These are phyloP conservation scores for Tricholauxania praeusta DNA, from an alignment of 2,888 invertebrate genomes.

Conservation along the genomic window DNA sequence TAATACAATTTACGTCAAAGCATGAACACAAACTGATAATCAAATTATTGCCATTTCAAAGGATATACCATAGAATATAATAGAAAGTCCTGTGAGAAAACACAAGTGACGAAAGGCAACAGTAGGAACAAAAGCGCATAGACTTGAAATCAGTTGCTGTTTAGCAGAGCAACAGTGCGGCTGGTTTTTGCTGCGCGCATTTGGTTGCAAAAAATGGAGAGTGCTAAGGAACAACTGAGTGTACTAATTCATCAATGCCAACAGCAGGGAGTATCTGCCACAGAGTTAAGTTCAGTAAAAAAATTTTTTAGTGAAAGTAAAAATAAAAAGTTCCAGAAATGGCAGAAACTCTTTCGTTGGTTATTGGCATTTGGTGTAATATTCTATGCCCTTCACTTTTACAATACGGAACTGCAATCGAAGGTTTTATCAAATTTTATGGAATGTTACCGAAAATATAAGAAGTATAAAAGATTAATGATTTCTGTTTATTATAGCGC, in stretches of 20 bases:
- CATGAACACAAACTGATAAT: slow-evolving; percentile 57
- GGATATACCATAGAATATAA: slow-evolving; percentile 42
- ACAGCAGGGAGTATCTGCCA: slow-evolving; percentile 38
- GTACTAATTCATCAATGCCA: slow-evolving; percentile 49
- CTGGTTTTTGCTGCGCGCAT: slow-evolving; percentile 36
- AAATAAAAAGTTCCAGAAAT: slow-evolving; percentile 13
- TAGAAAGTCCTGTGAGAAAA: neutral
- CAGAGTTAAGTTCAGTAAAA: slow-evolving; percentile 34
- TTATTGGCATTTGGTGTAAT: slow-evolving; percentile 43
- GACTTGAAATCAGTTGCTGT: neutral
- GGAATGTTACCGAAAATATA: neutral
- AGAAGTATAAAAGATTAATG: neutral
- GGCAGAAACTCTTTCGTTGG: neutral
- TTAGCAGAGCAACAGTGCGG: slow-evolving; percentile 9
- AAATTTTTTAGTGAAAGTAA: slow-evolving; percentile 43
- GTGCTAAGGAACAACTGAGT: slow-evolving; percentile 44
- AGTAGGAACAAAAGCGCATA: neutral
- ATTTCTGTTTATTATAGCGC: slow-evolving; percentile 40
- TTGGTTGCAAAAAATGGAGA: slow-evolving; percentile 49
- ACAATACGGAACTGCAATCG: slow-evolving; percentile 53
- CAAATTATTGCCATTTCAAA: slow-evolving; percentile 58
- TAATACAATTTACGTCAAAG: slow-evolving; percentile 38
- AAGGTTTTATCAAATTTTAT: slow-evolving; percentile 46
- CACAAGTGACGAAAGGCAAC: neutral
- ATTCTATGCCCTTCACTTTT: slow-evolving; percentile 46